A percentile compares a stretch with the other conserved stretches of the same genome.
phyloP scores from a whole-genome alignment of 92 coral and sea anemone species.

The Zoanthus solanderi region DNA sequence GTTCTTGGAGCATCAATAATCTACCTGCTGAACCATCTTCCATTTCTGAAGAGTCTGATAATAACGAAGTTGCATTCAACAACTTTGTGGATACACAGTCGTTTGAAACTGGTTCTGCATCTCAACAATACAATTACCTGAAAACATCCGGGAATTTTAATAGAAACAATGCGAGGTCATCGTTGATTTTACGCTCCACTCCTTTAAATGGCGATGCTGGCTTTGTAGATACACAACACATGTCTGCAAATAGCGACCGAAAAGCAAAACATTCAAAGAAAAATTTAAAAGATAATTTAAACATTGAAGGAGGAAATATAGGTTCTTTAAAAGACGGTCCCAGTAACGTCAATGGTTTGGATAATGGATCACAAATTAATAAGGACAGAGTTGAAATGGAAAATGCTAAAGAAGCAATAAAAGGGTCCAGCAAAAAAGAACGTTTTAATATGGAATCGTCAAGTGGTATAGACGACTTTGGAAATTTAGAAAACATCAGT shows the following conservation, averaged over 20 bases:
- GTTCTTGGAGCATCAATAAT: background rate
- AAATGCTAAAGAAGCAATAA: background rate
- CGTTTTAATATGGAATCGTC: background rate
- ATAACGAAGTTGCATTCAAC: background rate
- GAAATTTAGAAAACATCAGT: conserved; percentile 8
- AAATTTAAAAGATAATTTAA: background rate
- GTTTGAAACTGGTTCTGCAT: background rate
- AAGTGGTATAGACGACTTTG: background rate
- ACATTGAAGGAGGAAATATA: background rate
- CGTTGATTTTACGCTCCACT: background rate
- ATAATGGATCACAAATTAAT: background rate
- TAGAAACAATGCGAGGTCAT: background rate
- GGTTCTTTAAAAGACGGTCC: background rate
- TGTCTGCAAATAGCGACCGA: conserved; percentile 27
- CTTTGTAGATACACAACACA: conserved; percentile 23
- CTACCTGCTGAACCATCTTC: background rate
- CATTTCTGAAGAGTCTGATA: background rate
- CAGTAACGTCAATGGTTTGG: background rate
- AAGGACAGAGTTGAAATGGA: background rate
- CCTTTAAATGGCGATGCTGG: conserved; percentile 28
- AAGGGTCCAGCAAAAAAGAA: background rate
- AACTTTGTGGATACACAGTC: background rate
- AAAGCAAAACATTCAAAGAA: conserved; percentile 5
- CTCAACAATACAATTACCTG: background rate
- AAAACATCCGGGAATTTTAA: background rate